These are phyloP conservation scores for Gari tellinella DNA, from an alignment of 2,888 invertebrate genomes.

Conservation along the genomic window DNA sequence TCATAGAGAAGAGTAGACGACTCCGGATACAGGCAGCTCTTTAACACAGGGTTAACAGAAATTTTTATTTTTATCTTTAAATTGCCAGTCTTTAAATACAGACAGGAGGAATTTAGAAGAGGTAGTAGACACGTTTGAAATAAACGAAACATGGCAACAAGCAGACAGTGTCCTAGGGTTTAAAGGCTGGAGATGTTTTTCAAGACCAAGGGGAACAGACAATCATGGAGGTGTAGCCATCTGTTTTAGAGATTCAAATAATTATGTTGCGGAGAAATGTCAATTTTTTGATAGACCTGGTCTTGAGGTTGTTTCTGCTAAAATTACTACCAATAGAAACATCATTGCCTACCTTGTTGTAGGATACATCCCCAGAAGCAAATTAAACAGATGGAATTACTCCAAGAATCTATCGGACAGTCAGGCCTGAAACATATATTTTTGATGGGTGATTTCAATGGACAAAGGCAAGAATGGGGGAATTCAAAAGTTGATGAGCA, in stretches of 20 bases:
- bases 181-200: background rate
- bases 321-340: constrained; percentile 3
- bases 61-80: background rate
- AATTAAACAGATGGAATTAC: background rate
- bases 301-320: background rate
- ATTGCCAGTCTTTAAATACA: background rate
- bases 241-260: background rate
- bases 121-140: background rate
- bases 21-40: background rate
- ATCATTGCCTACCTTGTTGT: constrained; percentile 2
- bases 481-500: constrained; percentile 9
- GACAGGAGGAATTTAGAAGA: background rate
- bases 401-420: background rate
- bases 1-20: background rate
- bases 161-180: background rate
- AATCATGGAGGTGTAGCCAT: constrained; percentile 15
- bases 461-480: constrained; percentile 19
- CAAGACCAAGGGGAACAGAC: background rate
- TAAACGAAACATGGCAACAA: constrained; percentile 3
- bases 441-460: constrained; percentile 18
- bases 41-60: background rate
- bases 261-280: background rate
- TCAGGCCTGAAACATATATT: background rate
- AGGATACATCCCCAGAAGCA: constrained; percentile 14
- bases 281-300: background rate